A percentile compares a stretch with the other conserved stretches of the same genome.
phyloP scores from a whole-genome alignment of 2,888 invertebrate species.

The Platerodrilus igneus region DNA sequence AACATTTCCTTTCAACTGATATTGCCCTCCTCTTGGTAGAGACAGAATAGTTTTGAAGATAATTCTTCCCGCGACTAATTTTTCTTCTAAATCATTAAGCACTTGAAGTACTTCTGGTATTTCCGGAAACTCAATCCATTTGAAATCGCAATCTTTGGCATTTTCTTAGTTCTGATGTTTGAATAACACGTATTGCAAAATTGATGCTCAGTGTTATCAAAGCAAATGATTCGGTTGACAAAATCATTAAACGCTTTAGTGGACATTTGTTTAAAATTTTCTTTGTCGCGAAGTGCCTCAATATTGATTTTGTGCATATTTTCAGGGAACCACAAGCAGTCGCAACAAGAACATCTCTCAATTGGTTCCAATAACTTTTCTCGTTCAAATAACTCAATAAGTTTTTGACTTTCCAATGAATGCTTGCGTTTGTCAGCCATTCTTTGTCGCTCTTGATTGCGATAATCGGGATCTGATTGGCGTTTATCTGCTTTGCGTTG shows the following conservation, averaged over 20 bases:
- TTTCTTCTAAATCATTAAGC: conserved; percentile 6
- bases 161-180: conserved; percentile 1
- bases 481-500: no score
- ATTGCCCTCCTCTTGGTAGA: conserved; percentile 7
- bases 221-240: background rate
- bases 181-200: conserved; percentile 8
- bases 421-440: no score
- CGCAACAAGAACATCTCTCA: conserved; percentile 1
- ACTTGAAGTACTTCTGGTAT: conserved; percentile 3
- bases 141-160: conserved; percentile 1
- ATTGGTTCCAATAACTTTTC: no score
- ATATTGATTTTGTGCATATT: background rate
- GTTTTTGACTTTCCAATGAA: no score
- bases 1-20: conserved; percentile 9
- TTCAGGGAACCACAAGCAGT: background rate
- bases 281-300: no score
- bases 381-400: no score
- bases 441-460: no score
- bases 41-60: conserved; percentile 6
- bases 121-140: conserved; percentile 7
- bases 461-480: no score
- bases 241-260: background rate
- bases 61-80: conserved; percentile 5
- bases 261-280: no score
- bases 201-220: background rate